Percentiles rank a stretch among this genome's conserved stretches.
phyloP scores from a whole-genome alignment of 2,888 invertebrate species.

The Escarpia spicata region DNA sequence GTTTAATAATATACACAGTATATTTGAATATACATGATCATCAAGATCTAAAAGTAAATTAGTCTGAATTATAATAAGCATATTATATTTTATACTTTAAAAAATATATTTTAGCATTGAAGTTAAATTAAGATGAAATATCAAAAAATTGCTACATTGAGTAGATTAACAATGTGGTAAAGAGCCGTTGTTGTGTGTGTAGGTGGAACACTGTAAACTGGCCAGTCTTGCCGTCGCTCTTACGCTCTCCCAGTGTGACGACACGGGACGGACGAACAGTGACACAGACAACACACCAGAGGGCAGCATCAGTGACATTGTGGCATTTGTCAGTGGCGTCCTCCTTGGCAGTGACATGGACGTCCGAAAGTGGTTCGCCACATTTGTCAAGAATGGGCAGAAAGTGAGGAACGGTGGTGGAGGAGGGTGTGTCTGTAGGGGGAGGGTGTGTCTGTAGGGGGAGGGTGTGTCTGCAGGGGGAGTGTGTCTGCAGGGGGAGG shows the following conservation, averaged over 20 bases:
- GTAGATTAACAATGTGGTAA: not conserved
- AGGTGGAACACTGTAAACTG: conserved; percentile 85
- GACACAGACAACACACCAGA: conserved; percentile 49
- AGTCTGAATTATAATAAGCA: too few species aligned
- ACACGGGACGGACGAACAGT: conserved; percentile 66
- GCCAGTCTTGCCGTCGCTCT: conserved; percentile 87
- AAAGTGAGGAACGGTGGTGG: conserved; percentile 31
- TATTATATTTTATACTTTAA: too few species aligned
- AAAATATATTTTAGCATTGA: too few species aligned
- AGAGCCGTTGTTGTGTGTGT: conserved; percentile 26
- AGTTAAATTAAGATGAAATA: too few species aligned
- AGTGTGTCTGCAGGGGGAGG: too few species aligned
- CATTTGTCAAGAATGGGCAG: conserved; percentile 87
- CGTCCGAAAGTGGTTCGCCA: conserved; percentile 90
- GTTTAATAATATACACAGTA: too few species aligned
- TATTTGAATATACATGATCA: too few species aligned
- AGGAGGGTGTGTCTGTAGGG: not conserved
- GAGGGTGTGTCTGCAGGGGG: not conserved
- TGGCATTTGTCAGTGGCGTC: conserved; percentile 88
- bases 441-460: not conserved
- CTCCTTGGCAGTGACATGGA: conserved; percentile 89
- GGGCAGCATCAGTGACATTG: conserved; percentile 69
- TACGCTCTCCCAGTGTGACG: conserved; percentile 71
- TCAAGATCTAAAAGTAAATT: too few species aligned
- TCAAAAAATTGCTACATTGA: not conserved